A percentile compares a stretch with the other conserved stretches of the same genome.
Conservation (phyloP, 2,797 vertebrate species). For the Xerus rutilus region DNA sequence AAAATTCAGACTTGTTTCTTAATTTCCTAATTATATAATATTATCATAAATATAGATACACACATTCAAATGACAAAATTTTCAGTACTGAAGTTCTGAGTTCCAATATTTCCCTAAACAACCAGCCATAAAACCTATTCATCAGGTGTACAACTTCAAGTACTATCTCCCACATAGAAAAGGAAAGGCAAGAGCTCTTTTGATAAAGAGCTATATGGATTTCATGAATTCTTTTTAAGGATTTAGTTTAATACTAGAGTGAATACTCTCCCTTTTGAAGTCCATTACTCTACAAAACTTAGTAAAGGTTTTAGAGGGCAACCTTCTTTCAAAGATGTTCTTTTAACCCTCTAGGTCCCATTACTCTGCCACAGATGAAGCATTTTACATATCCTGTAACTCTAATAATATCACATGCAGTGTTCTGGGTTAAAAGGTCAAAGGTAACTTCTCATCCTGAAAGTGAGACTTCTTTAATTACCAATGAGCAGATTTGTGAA, state of each 20-base stretch:
- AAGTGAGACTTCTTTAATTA: background rate
- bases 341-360: background rate
- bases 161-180: background rate
- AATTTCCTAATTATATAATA: slow-evolving; percentile 7
- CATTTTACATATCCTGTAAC: background rate
- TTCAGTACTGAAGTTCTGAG: background rate
- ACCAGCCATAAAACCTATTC: background rate
- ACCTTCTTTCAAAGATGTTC: background rate
- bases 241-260: background rate
- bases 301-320: background rate
- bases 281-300: background rate
- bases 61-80: background rate
- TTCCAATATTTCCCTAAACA: background rate
- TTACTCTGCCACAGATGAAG: background rate
- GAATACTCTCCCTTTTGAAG: background rate
- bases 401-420: background rate
- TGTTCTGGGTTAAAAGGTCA: background rate
- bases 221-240: background rate
- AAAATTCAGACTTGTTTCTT: background rate
- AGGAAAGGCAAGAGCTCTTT: background rate
- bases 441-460: background rate
- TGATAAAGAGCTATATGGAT: background rate
- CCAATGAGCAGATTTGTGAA: background rate
- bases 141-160: background rate
- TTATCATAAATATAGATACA: background rate